Evolutionary conservation across 2,113 vertebrate species (phyloP), one percentile per base, ranked within the genome.

Genomic region (Hyaena hyaena): DNA sequence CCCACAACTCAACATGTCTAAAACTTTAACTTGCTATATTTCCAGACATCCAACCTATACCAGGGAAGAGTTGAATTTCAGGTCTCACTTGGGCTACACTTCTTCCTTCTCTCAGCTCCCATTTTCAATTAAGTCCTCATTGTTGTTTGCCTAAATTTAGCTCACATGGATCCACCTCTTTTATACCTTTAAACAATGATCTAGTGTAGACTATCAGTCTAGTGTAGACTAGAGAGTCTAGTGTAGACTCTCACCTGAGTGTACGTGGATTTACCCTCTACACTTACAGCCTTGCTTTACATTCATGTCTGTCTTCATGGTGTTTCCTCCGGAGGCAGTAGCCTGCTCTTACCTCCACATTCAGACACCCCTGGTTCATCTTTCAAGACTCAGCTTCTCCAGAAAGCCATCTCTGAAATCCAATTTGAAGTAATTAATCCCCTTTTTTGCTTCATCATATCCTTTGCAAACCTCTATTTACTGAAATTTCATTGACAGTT

Each of bases 391-490:
- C 14, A 28, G 19, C 71, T 66, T 79, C 31, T 79, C 33, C 45
- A 88, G 53, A 71, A 94, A 87, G 1, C 5, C 11, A 23, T 85
- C 28, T 83, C 4, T 45, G 65, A 93, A 95, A 83, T 31, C 43
- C 53, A 93, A 0, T 80, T 85, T 89, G 53, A 77, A 95, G n/a
- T 82, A 95, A 85, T 63, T 91, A 93, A 93, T 82, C 12, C 3
- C 63, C 53, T 85, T 79, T 71, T n/a, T 69, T 68, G 55, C 68
- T 80, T 4, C 31, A 43, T 83, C 61, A 73, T 55, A 69, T 79
- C 33, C 23, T 45, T 7, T 63, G 39, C 24, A 97, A 96, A 83
- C 31, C 21, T 93, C 77, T 87, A 4, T 80, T 53, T 77, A 58
- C 2, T 96, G 23, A 93, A 88, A 88, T 91, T 94, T 93, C 88